phyloP scores from a whole-genome alignment of 2,888 invertebrate species.

The Tetanocera ferruginea region DNA sequence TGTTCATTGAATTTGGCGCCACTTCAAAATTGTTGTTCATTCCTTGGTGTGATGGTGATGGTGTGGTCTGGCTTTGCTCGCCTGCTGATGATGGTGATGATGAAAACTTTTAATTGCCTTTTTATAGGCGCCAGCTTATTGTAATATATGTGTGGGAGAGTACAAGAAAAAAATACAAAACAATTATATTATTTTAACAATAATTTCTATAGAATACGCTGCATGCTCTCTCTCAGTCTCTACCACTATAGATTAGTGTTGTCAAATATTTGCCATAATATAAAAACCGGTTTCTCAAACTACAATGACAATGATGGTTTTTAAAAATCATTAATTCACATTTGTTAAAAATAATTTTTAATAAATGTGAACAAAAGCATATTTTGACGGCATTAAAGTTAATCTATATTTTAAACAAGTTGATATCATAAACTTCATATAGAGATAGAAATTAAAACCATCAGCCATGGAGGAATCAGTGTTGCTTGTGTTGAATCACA shows the following conservation, averaged over 20 bases:
- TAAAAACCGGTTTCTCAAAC: background rate
- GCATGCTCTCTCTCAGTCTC: background rate
- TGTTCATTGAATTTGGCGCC: conserved; percentile 2
- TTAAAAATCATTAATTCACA: no score
- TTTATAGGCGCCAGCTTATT: conserved; percentile 21
- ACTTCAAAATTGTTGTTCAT: conserved; percentile 1
- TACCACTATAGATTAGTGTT: background rate
- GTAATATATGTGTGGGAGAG: background rate
- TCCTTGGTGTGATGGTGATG: background rate
- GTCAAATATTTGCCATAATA: background rate
- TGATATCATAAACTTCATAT: no score
- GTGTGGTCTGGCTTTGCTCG: background rate
- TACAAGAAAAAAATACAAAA: background rate
- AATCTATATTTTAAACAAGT: no score
- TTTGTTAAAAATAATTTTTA: no score
- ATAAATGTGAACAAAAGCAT: no score
- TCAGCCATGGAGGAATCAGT: no score
- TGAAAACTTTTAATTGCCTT: conserved; percentile 21
- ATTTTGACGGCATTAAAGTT: no score
- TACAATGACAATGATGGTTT: no score
- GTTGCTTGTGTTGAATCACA: no score
- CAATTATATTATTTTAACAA: conserved; percentile 4
- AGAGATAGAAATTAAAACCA: no score
- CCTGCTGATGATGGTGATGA: background rate
- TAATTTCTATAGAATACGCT: background rate